These are phyloP conservation scores for Rhagologus leucostigma DNA, from an alignment of 2,113 vertebrate species.

Conservation along the genomic window DNA sequence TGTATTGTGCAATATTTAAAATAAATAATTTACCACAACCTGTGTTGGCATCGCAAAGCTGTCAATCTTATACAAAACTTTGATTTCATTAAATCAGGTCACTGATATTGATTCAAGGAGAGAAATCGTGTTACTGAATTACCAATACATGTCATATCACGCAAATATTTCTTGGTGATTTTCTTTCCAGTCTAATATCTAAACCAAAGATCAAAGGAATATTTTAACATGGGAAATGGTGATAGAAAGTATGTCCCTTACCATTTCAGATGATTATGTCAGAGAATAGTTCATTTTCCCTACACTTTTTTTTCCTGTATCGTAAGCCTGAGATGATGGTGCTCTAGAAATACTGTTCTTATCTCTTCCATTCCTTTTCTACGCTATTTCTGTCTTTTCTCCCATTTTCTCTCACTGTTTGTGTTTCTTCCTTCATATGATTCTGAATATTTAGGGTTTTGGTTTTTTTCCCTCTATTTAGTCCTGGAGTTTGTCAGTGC, in stretches of 20 bases:
- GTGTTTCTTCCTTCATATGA: not conserved
- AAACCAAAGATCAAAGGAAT: not conserved
- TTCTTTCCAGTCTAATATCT: not conserved
- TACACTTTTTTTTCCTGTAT: not conserved
- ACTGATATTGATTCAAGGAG: not conserved
- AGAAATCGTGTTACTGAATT: not conserved
- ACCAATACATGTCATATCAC: not conserved
- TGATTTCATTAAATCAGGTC: not conserved
- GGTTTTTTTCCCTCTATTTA: not conserved
- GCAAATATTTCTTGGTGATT: not conserved
- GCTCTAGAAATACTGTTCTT: not conserved
- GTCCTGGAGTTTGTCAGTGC: not conserved
- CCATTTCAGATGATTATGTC: not conserved
- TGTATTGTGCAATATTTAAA: not conserved
- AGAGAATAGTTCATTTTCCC: not conserved
- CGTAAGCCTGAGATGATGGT: not conserved
- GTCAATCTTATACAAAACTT: not conserved
- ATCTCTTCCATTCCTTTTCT: not conserved
- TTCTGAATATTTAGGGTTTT: not conserved
- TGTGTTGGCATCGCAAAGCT: not conserved
- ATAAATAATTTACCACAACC: not conserved
- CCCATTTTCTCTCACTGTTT: not conserved
- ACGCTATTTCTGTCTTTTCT: not conserved
- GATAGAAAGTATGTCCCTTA: not conserved
- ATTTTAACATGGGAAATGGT: not conserved